Conservation (phyloP, 2,888 invertebrate genomes). For the Netelia fuscicornis region DNA sequence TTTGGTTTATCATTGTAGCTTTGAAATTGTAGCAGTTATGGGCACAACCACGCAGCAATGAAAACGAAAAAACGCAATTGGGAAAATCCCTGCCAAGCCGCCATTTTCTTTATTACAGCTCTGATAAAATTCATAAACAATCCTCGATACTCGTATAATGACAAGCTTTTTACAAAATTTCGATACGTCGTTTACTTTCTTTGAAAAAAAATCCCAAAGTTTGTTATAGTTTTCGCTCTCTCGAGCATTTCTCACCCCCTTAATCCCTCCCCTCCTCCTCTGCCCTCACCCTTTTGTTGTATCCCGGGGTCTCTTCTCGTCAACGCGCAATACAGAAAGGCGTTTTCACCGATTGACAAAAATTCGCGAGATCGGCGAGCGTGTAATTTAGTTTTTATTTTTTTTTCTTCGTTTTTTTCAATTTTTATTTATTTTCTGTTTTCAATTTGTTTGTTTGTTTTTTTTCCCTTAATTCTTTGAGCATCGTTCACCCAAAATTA, state of each 20-base stretch:
- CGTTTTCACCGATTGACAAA: conserved; percentile 45
- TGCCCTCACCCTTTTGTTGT: conserved; percentile 30
- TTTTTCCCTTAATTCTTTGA: conserved; percentile 13
- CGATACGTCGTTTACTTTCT: too few relatives aligned
- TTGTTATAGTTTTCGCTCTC: too few relatives aligned
- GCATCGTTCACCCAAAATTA: conserved; percentile 33
- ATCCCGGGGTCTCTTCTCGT: conserved; percentile 41
- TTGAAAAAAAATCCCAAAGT: too few relatives aligned
- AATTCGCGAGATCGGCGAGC: conserved; percentile 3
- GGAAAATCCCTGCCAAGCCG: too few relatives aligned
- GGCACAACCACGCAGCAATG: too few relatives aligned
- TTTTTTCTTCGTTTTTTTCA: conserved; percentile 22
- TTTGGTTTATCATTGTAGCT: too few relatives aligned
- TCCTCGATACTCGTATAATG: too few relatives aligned
- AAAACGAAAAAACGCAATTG: too few relatives aligned
- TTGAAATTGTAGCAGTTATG: too few relatives aligned
- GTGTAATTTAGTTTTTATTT: conserved; percentile 39
- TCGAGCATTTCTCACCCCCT: not conserved
- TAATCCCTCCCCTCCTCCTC: conserved; percentile 26
- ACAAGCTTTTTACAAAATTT: too few relatives aligned
- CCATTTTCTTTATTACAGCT: too few relatives aligned
- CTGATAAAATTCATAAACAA: too few relatives aligned
- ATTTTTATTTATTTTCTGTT: not conserved
- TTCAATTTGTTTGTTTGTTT: conserved; percentile 39
- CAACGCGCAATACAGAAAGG: not conserved